Evolutionary conservation across 1,140 invertebrate species (phyloP), one percentile per base, ranked within the genome.

Genomic region (Drosophila malerkotliana): DNA sequence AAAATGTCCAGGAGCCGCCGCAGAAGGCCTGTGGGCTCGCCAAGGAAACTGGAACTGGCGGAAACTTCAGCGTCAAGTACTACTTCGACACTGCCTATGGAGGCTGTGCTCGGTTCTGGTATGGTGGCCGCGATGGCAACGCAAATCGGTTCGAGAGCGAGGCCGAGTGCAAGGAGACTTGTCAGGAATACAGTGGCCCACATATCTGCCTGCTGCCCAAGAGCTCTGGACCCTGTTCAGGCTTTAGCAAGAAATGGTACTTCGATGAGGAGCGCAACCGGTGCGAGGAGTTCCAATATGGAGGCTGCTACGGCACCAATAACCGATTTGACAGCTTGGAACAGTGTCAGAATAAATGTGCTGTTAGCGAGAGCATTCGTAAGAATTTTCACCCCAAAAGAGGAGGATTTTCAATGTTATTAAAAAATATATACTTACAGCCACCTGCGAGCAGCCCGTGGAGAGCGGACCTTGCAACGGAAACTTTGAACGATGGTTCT

Each of bases 101-200:
- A 12, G 96, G 96, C 12, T 99, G 98, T 90, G 95, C 96, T 0
- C 93, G 97, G 48, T 99, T 99, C 92, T 98, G 97, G 97, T 99
- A 98, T 91, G 97, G 98, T 26, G 97, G 98, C 28, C 98, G 97
- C 91, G 96, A 96, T 0, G 98, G 98, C 39, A 99, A 99, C 90
- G 95, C 94, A 3, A 98, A 99, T 92, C 93, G 96, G 4, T 99
- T 99, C 92, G 94, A 94, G 39, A 95, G 94, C 6, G 94, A 97
- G 89, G 96, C 97, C 54, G 97, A 98, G 72, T 99, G 98, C 90
- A 95, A 97, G 79, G 93, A 94, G 12, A 93, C 95, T 49, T 99
- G 98, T 90, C 96, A 99, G 37, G 94, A 97, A 63, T 98, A 98
- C 0, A 92, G 94, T 77, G 97, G 97, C 63, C 94, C 94, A 92